phyloP scores from a whole-genome alignment of 2,888 invertebrate genomes.

The Capitulum mitella region DNA sequence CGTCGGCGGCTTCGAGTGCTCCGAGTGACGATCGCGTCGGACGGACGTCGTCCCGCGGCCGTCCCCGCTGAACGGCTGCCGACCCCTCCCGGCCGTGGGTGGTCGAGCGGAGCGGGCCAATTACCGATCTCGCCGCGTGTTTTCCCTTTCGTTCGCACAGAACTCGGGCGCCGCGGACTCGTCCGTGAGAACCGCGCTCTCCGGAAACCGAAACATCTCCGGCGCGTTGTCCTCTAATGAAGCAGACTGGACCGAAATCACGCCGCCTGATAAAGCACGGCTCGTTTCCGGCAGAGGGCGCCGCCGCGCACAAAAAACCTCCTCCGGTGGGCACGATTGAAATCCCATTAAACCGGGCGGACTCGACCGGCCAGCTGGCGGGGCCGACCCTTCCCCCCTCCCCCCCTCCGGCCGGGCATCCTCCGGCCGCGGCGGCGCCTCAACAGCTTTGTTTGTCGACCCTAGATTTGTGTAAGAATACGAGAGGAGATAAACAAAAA shows the following conservation, averaged over 20 bases:
- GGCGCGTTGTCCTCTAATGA: background rate
- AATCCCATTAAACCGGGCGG: background rate
- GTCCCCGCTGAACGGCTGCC: too few relatives aligned
- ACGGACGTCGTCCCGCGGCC: too few relatives aligned
- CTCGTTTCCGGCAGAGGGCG: background rate
- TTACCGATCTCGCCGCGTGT: too few relatives aligned
- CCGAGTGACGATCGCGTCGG: too few relatives aligned
- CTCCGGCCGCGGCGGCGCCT: background rate
- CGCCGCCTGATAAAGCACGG: background rate
- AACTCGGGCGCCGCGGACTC: background rate
- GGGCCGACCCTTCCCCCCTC: background rate
- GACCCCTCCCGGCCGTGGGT: background rate
- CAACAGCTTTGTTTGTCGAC: constrained; percentile 5
- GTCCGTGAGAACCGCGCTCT: background rate
- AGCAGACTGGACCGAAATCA: background rate
- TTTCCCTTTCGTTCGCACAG: background rate
- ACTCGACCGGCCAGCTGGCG: too few relatives aligned
- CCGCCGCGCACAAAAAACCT: background rate
- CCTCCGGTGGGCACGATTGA: background rate
- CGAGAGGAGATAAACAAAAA: constrained; percentile 9
- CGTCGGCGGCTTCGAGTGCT: too few relatives aligned
- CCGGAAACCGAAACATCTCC: background rate
- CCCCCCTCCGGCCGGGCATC: background rate
- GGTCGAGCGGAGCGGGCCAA: background rate
- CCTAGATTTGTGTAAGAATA: constrained; percentile 12